phyloP scores from a whole-genome alignment of 2,888 invertebrate species.

The Epinotia nisella region DNA sequence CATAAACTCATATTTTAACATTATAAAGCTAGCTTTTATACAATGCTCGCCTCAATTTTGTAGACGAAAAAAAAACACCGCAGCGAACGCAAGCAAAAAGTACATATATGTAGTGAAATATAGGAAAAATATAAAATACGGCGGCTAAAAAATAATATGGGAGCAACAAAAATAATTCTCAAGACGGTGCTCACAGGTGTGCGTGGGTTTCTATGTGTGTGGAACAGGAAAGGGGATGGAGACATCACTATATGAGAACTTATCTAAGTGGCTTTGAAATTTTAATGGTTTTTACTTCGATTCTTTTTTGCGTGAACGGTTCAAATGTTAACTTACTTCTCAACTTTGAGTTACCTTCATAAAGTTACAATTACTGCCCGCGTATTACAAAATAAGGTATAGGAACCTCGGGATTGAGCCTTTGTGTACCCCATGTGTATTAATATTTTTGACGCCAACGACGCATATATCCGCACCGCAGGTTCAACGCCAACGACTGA shows the following conservation, averaged over 20 bases:
- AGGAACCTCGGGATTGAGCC: too few species aligned
- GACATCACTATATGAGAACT: constrained; percentile 45
- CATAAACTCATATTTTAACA: background rate
- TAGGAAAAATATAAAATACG: constrained; percentile 83
- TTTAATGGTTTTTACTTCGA: too few species aligned
- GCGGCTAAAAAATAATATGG: constrained; percentile 78
- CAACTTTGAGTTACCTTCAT: too few species aligned
- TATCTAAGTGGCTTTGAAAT: background rate
- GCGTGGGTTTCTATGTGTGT: constrained; percentile 57
- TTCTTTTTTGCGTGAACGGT: too few species aligned
- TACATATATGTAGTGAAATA: constrained; percentile 59
- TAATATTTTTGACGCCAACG: too few species aligned
- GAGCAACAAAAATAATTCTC: constrained; percentile 84
- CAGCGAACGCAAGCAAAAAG: constrained; percentile 56
- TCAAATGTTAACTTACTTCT: too few species aligned
- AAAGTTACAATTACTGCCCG: too few species aligned
- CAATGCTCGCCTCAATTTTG: constrained; percentile 46
- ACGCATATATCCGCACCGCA: too few species aligned
- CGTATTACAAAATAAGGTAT: too few species aligned
- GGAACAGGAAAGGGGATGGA: constrained; percentile 56
- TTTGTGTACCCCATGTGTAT: too few species aligned
- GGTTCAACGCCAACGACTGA: too few species aligned
- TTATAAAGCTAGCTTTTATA: background rate
- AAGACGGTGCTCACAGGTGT: constrained; percentile 63
- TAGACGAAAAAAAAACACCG: constrained; percentile 50